Evolutionary conservation across 2,888 invertebrate species (phyloP).

Genomic region (Amiota communis): DNA sequence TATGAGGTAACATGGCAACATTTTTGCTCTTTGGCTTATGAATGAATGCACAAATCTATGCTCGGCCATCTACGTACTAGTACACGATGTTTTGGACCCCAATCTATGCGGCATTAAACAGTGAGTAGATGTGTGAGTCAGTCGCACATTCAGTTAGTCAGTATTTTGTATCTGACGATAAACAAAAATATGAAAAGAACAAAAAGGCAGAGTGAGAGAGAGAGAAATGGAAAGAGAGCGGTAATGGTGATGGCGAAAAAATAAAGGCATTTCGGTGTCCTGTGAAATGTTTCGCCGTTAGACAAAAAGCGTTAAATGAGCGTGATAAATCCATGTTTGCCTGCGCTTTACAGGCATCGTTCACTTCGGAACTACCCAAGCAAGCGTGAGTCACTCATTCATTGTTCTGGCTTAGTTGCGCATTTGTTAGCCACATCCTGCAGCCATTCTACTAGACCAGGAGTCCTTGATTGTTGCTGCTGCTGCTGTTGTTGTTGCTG

Average conservation of each 20-base stretch:
- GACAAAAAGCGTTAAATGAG: conserved; percentile 68
- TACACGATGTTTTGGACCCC: neutral
- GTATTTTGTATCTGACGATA: neutral
- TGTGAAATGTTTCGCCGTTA: conserved; percentile 46
- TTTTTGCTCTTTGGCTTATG: conserved; percentile 32
- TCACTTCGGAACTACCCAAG: neutral
- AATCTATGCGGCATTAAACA: no score
- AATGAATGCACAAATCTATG: conserved; percentile 43
- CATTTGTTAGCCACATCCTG: neutral
- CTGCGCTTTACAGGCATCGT: conserved; percentile 23
- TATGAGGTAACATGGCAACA: conserved; percentile 59
- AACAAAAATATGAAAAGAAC: no score
- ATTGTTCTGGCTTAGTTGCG: conserved; percentile 11
- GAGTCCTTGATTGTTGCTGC: no score
- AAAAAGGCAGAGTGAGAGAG: no score
- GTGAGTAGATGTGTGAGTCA: no score
- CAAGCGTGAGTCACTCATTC: neutral
- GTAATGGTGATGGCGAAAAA: no score
- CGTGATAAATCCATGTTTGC: conserved; percentile 66
- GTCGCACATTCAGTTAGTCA: neutral
- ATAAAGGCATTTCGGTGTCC: neutral
- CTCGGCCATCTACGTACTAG: neutral
- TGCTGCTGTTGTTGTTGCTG: no score
- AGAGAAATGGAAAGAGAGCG: no score
- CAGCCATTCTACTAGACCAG: no score